Conservation (phyloP, 2,797 vertebrate species). For the Eleutherodactylus coqui region DNA sequence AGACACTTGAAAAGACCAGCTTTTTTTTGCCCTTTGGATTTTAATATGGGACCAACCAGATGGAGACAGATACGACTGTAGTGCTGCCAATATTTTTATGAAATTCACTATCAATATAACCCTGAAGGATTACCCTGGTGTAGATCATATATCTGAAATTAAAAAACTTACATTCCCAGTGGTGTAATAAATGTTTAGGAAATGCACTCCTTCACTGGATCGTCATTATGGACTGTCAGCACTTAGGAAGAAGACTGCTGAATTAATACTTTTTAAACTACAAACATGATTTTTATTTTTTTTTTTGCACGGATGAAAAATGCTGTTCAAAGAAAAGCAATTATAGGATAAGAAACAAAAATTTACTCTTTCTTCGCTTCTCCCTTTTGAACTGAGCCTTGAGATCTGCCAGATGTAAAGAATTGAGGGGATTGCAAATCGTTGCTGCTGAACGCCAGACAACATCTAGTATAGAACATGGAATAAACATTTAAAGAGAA, state of each 20-base stretch:
- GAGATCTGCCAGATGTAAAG: conserved; percentile 13
- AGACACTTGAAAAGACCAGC: no score
- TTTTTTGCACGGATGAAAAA: not conserved
- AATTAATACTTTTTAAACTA: conserved; percentile 24
- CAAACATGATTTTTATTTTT: not conserved
- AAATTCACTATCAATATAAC: no score
- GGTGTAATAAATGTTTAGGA: no score
- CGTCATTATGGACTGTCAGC: conserved; percentile 5
- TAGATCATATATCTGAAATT: not conserved
- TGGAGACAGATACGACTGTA: no score
- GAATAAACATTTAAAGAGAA: not conserved
- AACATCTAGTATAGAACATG: not conserved
- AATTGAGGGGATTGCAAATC: not conserved
- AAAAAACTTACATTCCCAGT: not conserved
- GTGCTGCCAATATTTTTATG: not conserved
- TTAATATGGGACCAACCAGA: no score
- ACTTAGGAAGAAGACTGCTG: not conserved
- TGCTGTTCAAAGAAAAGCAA: conserved; percentile 30
- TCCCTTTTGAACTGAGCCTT: conserved; percentile 6
- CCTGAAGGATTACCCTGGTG: not conserved
- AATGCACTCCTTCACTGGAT: not conserved
- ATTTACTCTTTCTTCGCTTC: not conserved
- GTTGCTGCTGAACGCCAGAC: not conserved
- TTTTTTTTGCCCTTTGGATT: no score
- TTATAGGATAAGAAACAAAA: conserved; percentile 16